Conservation (phyloP, 2,113 vertebrate species). For the Laticauda laticaudata region DNA sequence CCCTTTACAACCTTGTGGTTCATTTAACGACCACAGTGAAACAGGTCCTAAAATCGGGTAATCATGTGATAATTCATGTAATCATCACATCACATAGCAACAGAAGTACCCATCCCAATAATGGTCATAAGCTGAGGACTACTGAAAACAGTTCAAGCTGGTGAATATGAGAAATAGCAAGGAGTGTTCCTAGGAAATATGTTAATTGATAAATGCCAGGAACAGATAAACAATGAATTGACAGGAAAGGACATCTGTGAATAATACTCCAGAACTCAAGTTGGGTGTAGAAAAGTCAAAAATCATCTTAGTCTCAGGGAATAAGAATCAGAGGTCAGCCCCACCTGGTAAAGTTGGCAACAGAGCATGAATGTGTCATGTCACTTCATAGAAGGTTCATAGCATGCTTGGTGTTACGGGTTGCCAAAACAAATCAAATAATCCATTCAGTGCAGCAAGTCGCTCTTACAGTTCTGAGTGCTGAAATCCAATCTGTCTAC, state of each 20-base stretch:
- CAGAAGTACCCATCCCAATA: no score
- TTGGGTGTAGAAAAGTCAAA: neutral
- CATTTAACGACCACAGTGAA: no score
- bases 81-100: no score
- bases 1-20: no score
- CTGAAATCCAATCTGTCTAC: neutral
- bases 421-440: constrained; percentile 2
- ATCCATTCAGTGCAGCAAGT: neutral
- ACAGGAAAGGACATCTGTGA: neutral
- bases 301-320: neutral
- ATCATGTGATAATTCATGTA: no score
- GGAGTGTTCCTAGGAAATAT: neutral
- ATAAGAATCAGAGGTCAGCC: neutral
- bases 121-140: no score
- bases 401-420: neutral
- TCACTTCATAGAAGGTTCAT: neutral
- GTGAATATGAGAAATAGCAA: neutral
- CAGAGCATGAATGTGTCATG: neutral
- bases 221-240: neutral
- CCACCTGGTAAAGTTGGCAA: neutral
- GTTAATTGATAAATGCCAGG: neutral
- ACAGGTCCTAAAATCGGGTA: no score
- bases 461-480: neutral
- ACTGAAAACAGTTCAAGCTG: neutral
- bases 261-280: neutral